Conservation (phyloP, 2,797 vertebrate species). For the Emys orbicularis region DNA sequence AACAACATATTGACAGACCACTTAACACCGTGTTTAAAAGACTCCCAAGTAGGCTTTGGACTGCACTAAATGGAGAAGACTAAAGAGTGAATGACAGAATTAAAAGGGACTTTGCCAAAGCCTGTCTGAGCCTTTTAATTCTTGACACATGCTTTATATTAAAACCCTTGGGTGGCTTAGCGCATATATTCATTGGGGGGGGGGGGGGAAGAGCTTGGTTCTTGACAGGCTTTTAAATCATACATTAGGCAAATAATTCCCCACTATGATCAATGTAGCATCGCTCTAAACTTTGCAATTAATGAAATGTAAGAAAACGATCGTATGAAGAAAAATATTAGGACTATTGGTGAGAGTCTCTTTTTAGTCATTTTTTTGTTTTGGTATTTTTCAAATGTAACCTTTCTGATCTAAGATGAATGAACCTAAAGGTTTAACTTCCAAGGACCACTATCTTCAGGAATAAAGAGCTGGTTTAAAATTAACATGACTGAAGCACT, state of each 20-base stretch:
- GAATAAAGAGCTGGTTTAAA: not conserved
- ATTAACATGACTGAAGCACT: not conserved
- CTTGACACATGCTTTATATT: not conserved
- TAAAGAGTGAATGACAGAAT: not conserved
- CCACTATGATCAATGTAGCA: fast-evolving
- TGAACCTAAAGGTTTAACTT: not conserved
- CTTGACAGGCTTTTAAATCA: constrained; percentile 7
- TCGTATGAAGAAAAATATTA: not conserved
- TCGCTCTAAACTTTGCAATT: not conserved
- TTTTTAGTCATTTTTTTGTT: not conserved
- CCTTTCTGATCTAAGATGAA: not conserved
- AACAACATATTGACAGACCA: not conserved
- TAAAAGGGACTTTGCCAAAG: constrained; percentile 13
- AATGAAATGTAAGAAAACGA: not conserved
- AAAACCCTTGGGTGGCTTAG: not conserved
- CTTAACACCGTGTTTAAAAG: not conserved
- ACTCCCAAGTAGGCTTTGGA: not conserved
- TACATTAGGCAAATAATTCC: not conserved
- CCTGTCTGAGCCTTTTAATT: not conserved
- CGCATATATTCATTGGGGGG: not conserved
- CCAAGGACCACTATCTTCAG: not conserved
- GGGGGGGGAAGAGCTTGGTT: fast-evolving
- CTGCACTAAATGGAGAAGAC: not conserved
- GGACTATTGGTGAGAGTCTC: not conserved
- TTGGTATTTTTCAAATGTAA: not conserved